Percentiles rank a stretch among this genome's conserved stretches.
phyloP scores from a whole-genome alignment of 2,113 vertebrate genomes.

The Melanotaenia duboulayi region DNA sequence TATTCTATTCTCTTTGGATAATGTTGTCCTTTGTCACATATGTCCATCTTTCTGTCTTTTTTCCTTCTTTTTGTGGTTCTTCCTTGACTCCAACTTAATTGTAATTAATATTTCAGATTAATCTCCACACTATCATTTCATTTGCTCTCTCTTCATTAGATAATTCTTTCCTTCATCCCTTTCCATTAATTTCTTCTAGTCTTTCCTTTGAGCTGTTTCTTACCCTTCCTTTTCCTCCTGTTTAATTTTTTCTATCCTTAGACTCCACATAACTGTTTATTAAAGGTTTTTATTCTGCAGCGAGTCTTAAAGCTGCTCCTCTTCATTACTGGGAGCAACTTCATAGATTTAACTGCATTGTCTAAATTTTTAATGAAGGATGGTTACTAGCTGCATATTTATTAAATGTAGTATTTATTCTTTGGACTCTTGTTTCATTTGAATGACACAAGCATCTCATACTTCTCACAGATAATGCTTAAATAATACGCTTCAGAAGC shows the following conservation, averaged over 20 bases:
- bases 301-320: background rate
- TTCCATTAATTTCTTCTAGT: background rate
- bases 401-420: background rate
- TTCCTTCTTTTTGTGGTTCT: background rate
- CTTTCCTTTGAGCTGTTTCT: background rate
- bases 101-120: background rate
- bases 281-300: background rate
- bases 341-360: background rate
- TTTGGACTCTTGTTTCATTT: constrained; percentile 4
- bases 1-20: background rate
- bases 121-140: background rate
- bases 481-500: constrained; percentile 41
- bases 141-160: background rate
- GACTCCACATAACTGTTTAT: background rate
- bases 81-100: background rate
- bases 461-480: constrained; percentile 20
- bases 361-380: background rate
- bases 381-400: background rate
- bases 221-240: background rate
- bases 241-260: background rate
- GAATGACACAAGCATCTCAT: constrained; percentile 16
- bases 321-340: background rate
- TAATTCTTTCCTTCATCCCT: background rate
- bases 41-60: background rate
- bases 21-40: background rate